phyloP scores from a whole-genome alignment of 2,113 vertebrate genomes.

The Tautogolabrus adspersus region DNA sequence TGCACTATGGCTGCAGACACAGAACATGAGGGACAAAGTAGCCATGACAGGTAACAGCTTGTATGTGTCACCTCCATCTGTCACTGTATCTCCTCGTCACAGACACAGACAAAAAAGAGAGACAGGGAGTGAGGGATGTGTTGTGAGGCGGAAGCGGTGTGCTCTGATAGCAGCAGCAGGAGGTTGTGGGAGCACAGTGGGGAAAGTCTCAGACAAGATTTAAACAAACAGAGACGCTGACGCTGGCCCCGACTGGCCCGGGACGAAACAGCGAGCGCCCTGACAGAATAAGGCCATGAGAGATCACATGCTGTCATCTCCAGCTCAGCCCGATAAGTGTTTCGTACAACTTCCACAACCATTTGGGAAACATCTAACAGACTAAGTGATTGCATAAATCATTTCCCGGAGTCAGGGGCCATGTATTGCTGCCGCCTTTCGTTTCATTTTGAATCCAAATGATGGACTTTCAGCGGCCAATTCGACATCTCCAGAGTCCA shows the following conservation, averaged over 20 bases:
- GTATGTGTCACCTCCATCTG: conserved; percentile 50
- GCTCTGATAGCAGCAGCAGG: conserved; percentile 41
- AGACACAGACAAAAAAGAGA: not conserved
- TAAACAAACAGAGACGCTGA: conserved; percentile 80
- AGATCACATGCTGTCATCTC: conserved; percentile 61
- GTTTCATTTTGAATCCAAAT: conserved; percentile 68
- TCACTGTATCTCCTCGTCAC: conserved; percentile 15
- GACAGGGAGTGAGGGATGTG: conserved; percentile 11
- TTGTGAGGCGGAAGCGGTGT: not conserved
- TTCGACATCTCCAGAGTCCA: conserved; percentile 24
- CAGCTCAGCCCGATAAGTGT: conserved; percentile 34
- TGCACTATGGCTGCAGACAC: not conserved
- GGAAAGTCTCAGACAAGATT: conserved; percentile 81
- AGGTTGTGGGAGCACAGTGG: conserved; percentile 60
- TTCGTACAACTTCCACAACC: conserved; percentile 7
- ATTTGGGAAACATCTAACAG: not conserved
- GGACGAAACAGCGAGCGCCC: not conserved
- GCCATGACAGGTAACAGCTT: conserved; percentile 29
- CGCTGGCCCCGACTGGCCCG: conserved; percentile 35
- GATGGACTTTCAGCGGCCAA: conserved; percentile 51
- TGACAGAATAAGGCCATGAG: conserved; percentile 44
- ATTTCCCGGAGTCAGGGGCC: conserved; percentile 12
- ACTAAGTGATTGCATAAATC: conserved; percentile 22
- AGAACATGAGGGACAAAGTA: conserved; percentile 38
- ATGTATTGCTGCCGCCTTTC: conserved; percentile 31